These are phyloP conservation scores for Varanus komodoensis DNA, from an alignment of 2,113 vertebrate genomes.

Conservation along the genomic window DNA sequence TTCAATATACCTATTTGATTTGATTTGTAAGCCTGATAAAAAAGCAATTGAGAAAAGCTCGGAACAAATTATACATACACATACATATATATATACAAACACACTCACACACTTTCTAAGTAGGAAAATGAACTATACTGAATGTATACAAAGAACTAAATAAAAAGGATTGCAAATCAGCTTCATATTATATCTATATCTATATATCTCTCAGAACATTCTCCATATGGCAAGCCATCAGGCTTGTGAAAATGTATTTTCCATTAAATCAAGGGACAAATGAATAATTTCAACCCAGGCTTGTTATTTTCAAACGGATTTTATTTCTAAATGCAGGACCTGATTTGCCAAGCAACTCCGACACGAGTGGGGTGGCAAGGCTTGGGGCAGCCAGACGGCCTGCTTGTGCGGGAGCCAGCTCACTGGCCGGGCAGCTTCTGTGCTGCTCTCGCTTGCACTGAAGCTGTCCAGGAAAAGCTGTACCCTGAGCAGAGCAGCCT, in stretches of 20 bases:
- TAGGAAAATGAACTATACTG: constrained; percentile 73
- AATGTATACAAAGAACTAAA: constrained; percentile 71
- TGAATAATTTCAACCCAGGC: constrained; percentile 56
- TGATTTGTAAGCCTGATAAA: constrained; percentile 89
- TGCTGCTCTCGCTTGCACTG: background rate
- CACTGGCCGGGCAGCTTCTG: background rate
- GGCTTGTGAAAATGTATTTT: constrained; percentile 65
- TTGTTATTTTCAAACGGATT: constrained; percentile 33
- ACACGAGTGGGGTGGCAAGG: background rate
- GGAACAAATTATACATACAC: constrained; percentile 72
- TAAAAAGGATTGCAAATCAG: constrained; percentile 72
- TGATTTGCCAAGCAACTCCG: accelerated
- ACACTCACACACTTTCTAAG: constrained; percentile 49
- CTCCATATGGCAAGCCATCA: constrained; percentile 63
- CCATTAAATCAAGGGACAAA: constrained; percentile 56
- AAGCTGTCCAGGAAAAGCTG: background rate
- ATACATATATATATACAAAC: background rate
- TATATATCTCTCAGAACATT: constrained; percentile 30
- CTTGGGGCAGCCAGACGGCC: background rate
- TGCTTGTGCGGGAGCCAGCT: background rate
- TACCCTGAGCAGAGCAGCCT: background rate
- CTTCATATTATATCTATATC: constrained; percentile 52
- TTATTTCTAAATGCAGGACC: constrained; percentile 31
- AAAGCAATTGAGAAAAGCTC: constrained; percentile 85
- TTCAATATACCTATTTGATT: constrained; percentile 88